Percentiles rank a stretch among this genome's conserved stretches.
These are phyloP conservation scores for Enteromius trimaculatus DNA, from an alignment of 2,797 vertebrate genomes.

Conservation along the genomic window DNA sequence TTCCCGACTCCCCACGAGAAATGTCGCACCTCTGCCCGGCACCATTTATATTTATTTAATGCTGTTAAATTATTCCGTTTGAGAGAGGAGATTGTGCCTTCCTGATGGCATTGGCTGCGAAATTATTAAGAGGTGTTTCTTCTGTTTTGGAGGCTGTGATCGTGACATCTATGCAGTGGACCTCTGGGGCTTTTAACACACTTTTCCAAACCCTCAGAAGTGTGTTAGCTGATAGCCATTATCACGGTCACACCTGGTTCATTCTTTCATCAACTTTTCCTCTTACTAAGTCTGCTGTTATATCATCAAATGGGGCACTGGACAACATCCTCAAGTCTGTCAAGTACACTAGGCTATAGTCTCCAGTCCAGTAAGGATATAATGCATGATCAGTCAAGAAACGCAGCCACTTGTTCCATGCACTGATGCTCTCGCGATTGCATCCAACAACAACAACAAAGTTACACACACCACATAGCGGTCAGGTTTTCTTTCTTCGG, in stretches of 20 bases:
- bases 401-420: constrained; percentile 25
- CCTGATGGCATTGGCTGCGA: constrained; percentile 32
- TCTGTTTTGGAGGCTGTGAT: constrained; percentile 18
- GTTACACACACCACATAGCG: not conserved
- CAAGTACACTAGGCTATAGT: not conserved
- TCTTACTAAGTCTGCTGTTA: not conserved
- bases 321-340: not conserved
- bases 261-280: constrained; percentile 11
- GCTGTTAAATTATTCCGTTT: constrained; percentile 58
- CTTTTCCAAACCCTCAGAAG: constrained; percentile 27
- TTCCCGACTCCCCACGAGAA: constrained; percentile 23
- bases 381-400: not conserved
- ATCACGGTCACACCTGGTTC: constrained; percentile 33
- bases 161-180: constrained; percentile 5
- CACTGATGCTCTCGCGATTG: not conserved
- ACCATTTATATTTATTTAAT: constrained; percentile 58
- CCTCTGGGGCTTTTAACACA: constrained; percentile 45
- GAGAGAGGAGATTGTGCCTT: constrained; percentile 35
- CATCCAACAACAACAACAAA: constrained; percentile 3
- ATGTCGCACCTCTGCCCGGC: constrained; percentile 46
- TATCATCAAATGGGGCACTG: not conserved
- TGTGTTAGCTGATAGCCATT: constrained; percentile 24
- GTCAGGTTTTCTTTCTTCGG: not conserved
- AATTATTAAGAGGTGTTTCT: constrained; percentile 49
- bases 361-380: not conserved